These are phyloP conservation scores for Loxodonta africana DNA, from an alignment of 2,113 vertebrate species.

Conservation along the genomic window DNA sequence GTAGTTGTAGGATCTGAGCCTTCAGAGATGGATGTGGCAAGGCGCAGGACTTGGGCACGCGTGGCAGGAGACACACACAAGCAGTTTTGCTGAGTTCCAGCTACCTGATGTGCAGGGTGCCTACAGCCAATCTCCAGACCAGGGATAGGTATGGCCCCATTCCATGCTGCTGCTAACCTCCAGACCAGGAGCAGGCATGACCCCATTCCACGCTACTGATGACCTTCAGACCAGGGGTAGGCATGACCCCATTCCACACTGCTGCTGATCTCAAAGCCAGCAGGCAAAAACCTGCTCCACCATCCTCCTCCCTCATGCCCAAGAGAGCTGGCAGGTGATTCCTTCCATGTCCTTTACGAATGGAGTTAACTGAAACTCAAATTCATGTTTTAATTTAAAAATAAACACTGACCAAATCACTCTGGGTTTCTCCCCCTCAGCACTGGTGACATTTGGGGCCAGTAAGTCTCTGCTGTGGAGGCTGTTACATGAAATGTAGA, in stretches of 20 bases:
- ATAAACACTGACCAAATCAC: background rate
- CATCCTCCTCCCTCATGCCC: background rate
- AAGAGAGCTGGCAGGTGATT: background rate
- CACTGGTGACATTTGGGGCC: background rate
- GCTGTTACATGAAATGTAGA: background rate
- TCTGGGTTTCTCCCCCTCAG: background rate
- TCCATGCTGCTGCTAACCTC: rapidly evolving
- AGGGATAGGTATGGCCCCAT: background rate
- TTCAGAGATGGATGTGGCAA: background rate
- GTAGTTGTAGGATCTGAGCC: background rate
- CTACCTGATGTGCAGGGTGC: background rate
- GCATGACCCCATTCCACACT: too few species aligned
- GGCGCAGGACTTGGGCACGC: background rate
- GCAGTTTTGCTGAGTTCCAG: background rate
- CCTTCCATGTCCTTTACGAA: background rate
- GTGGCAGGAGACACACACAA: background rate
- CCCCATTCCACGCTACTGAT: too few species aligned
- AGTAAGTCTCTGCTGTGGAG: too few species aligned
- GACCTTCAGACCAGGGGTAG: background rate
- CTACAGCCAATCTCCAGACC: background rate
- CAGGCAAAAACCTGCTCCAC: too few species aligned
- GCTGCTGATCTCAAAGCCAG: background rate
- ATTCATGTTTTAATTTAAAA: slow-evolving; percentile 23
- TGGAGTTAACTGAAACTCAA: background rate
- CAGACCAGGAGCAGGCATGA: background rate